Percentiles rank a stretch among this genome's conserved stretches.
Conservation (phyloP, 2,113 vertebrate species). For the Lota lota region DNA sequence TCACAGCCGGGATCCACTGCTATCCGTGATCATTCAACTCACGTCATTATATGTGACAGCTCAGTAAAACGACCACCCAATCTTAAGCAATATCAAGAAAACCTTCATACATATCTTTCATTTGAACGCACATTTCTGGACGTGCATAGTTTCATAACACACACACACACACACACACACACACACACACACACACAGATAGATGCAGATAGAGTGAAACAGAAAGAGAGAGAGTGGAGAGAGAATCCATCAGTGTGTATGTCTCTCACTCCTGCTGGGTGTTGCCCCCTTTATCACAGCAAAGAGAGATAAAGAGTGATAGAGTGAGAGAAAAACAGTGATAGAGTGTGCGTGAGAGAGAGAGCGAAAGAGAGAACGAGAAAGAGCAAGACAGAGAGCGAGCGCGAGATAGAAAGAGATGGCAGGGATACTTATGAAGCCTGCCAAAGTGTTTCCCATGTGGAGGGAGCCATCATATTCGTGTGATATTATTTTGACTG, state of each 20-base stretch:
- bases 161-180: constrained; percentile 15
- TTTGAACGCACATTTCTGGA: too few species aligned
- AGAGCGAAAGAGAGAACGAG: background rate
- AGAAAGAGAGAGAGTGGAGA: constrained; percentile 8
- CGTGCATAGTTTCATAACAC: constrained; percentile 4
- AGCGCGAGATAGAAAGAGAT: constrained; percentile 3
- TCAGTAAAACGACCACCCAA: too few species aligned
- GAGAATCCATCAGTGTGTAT: constrained; percentile 27
- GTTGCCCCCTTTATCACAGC: constrained; percentile 37
- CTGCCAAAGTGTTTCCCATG: constrained; percentile 22
- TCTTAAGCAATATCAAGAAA: too few species aligned
- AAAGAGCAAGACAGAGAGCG: background rate
- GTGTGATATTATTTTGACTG: constrained; percentile 6
- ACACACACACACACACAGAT: constrained; percentile 23
- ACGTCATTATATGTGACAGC: too few species aligned
- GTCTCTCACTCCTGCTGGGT: constrained; percentile 43
- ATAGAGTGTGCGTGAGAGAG: background rate
- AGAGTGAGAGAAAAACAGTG: background rate
- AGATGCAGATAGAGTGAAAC: constrained; percentile 18
- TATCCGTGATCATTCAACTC: constrained; percentile 17
- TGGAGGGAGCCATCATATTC: constrained; percentile 15
- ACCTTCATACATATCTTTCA: too few species aligned
- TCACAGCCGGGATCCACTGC: constrained; percentile 3
- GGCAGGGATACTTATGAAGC: constrained; percentile 21
- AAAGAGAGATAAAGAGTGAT: constrained; percentile 2